Percentiles rank a stretch among this genome's conserved stretches.
phyloP scores from a whole-genome alignment of 2,797 vertebrate genomes.

The Alosa sapidissima region DNA sequence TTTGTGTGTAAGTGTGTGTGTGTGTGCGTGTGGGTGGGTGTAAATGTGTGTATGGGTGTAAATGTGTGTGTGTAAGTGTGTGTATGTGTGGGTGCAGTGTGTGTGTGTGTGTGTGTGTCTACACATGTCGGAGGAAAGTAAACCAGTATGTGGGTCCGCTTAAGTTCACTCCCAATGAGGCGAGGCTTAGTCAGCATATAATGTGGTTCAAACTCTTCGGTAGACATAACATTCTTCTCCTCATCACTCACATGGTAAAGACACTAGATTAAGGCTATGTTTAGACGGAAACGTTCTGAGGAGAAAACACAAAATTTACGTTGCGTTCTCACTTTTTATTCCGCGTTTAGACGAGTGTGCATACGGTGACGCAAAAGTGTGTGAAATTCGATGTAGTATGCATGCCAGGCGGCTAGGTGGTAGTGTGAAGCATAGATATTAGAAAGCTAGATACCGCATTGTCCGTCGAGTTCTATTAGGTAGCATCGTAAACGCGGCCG shows the following conservation, averaged over 20 bases:
- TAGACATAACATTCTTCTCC: not conserved
- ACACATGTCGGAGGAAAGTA: constrained; percentile 32
- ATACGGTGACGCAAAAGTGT: too few species aligned
- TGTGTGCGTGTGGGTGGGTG: constrained; percentile 29
- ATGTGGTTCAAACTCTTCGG: not conserved
- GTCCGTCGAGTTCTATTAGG: too few species aligned
- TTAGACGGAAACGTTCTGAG: too few species aligned
- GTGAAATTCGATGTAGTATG: too few species aligned
- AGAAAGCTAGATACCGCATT: too few species aligned
- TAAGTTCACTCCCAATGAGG: not conserved
- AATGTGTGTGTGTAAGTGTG: constrained; percentile 25
- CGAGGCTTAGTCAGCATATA: not conserved
- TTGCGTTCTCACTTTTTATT: too few species aligned
- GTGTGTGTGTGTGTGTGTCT: constrained; percentile 18
- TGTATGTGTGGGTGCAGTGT: constrained; percentile 21
- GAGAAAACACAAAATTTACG: too few species aligned
- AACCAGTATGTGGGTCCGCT: constrained; percentile 31
- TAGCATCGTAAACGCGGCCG: too few species aligned
- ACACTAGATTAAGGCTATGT: too few species aligned
- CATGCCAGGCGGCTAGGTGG: too few species aligned
- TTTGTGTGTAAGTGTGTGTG: constrained; percentile 25
- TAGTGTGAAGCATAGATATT: too few species aligned
- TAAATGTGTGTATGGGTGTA: constrained; percentile 23
- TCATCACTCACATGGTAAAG: not conserved
- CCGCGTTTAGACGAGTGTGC: too few species aligned